Percentiles rank a stretch among this genome's conserved stretches.
Conservation (phyloP, 30 jellyfish, hydroid and myxozoan species). For the Pelagia noctiluca region DNA sequence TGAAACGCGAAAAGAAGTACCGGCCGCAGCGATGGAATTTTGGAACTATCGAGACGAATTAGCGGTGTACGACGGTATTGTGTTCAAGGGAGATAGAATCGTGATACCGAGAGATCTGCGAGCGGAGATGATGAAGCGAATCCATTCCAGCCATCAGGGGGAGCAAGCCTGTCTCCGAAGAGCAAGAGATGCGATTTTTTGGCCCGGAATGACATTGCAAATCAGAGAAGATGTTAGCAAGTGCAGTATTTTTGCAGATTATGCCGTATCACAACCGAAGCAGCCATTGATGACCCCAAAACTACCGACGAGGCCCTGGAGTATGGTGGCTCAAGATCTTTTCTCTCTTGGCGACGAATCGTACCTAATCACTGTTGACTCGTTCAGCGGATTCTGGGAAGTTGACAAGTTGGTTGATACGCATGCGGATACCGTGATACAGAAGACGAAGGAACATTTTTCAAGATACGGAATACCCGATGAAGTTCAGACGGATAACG, state of each 20-base stretch:
- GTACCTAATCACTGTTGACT: conserved; percentile 23
- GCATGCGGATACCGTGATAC: neutral
- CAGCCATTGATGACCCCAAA: conserved; percentile 10
- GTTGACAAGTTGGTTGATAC: neutral
- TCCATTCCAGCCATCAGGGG: no score
- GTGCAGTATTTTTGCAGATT: no score
- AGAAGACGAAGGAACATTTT: conserved; percentile 19
- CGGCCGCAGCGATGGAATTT: no score
- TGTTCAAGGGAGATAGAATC: no score
- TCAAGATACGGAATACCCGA: conserved; percentile 38
- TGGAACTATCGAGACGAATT: no score
- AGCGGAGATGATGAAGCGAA: no score
- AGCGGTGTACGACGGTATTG: no score
- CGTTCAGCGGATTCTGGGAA: neutral
- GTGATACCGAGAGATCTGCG: no score
- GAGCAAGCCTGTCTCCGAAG: no score
- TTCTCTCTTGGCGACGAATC: neutral
- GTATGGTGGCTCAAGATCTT: conserved; percentile 18
- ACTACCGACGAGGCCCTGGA: conserved; percentile 10
- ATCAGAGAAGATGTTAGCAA: no score
- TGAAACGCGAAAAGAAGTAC: conserved; percentile 5
- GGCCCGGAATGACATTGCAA: no score
- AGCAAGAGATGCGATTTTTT: no score
- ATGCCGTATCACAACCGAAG: conserved; percentile 11
- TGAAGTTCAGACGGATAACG: conserved; percentile 4